Conservation (phyloP, 2,113 vertebrate species). For the Brachionichthys hirsutus region DNA sequence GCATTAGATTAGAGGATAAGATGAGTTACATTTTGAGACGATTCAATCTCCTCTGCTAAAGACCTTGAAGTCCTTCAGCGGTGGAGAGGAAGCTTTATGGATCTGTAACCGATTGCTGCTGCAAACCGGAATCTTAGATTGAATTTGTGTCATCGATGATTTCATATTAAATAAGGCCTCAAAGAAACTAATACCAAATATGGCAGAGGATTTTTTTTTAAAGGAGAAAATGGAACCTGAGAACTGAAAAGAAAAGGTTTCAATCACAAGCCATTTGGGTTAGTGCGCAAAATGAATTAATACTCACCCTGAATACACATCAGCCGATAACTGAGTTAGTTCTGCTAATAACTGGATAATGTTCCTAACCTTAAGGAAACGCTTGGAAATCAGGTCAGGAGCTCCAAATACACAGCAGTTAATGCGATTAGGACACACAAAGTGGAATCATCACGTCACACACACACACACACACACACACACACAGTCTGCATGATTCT, state of each 20-base stretch:
- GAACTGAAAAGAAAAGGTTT: too few species aligned
- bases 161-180: not conserved
- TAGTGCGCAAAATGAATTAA: too few species aligned
- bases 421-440: slow-evolving; percentile 41
- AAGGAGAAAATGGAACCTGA: too few species aligned
- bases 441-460: not conserved
- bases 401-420: slow-evolving; percentile 37
- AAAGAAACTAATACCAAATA: not conserved
- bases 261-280: too few species aligned
- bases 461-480: too few species aligned
- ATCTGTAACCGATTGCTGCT: slow-evolving; percentile 1
- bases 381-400: slow-evolving; percentile 34
- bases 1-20: not conserved
- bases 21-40: not conserved
- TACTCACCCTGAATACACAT: not conserved
- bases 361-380: slow-evolving; percentile 6
- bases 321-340: slow-evolving; percentile 44
- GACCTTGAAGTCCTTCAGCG: too few species aligned
- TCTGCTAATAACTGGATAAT: slow-evolving; percentile 15
- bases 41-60: too few species aligned
- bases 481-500: not conserved
- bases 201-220: too few species aligned
- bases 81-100: too few species aligned
- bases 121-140: not conserved
- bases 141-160: not conserved